Evolutionary conservation across 1,140 invertebrate genomes (phyloP).

Genomic region (Xylocopa sonorina): DNA sequence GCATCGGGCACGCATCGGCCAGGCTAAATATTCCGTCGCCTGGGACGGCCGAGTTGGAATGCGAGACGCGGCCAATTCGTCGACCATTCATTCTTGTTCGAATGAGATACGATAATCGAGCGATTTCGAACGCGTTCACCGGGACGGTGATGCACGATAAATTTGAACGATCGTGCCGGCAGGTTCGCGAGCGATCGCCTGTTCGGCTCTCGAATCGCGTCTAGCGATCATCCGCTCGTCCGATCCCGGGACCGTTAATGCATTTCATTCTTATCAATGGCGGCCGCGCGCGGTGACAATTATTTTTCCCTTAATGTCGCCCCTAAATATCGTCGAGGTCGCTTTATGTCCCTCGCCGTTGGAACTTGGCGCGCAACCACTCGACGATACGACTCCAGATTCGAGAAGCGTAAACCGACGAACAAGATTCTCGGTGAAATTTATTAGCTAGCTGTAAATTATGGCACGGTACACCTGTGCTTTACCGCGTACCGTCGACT

Average conservation of each 20-base stretch:
- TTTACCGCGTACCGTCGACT: conserved; percentile 46
- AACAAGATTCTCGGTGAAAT: conserved; percentile 75
- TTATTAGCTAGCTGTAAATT: conserved; percentile 77
- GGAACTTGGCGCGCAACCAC: conserved; percentile 25
- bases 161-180: conserved; percentile 6
- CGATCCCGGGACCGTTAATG: conserved; percentile 15
- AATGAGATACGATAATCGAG: conserved; percentile 39
- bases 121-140: background rate
- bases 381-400: conserved; percentile 44
- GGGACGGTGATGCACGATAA: background rate
- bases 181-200: background rate
- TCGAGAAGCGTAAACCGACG: conserved; percentile 56
- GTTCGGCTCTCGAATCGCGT: background rate
- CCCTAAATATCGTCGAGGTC: conserved; percentile 40
- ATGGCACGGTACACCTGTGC: conserved; percentile 73
- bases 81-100: conserved; percentile 15
- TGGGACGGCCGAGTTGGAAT: conserved; percentile 14
- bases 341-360: conserved; percentile 37
- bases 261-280: conserved; percentile 41
- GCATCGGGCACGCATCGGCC: background rate
- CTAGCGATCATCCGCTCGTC: background rate
- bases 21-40: conserved; percentile 1
- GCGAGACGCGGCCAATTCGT: background rate
- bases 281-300: conserved; percentile 16
- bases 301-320: conserved; percentile 44